Conservation (phyloP, 1,140 invertebrate species). For the Pseudomyrmex gracilis region DNA sequence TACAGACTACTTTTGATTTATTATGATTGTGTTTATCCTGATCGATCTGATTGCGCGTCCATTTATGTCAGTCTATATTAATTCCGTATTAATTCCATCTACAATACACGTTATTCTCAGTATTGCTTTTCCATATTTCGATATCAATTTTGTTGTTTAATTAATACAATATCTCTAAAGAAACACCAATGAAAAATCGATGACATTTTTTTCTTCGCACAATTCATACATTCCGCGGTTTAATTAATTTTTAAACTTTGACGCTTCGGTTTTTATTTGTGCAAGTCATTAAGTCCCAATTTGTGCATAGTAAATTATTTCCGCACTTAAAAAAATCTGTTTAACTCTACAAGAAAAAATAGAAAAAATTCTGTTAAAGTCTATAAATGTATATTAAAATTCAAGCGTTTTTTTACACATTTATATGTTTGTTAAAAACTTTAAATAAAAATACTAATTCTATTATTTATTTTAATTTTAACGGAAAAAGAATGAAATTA, state of each 20-base stretch:
- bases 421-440: not conserved
- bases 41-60: conserved; percentile 30
- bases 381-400: no score
- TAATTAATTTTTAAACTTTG: conserved; percentile 47
- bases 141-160: conserved; percentile 58
- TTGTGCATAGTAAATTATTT: conserved; percentile 5
- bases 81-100: conserved; percentile 57
- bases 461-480: not conserved
- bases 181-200: conserved; percentile 33
- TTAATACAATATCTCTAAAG: conserved; percentile 51
- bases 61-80: conserved; percentile 30
- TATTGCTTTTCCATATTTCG: conserved; percentile 43
- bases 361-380: no score
- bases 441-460: not conserved
- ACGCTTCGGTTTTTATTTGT: not conserved
- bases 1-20: conserved; percentile 50
- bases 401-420: no score
- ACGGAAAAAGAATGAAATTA: no score
- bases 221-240: not conserved
- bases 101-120: conserved; percentile 14
- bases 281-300: not conserved
- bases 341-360: not conserved
- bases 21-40: conserved; percentile 59
- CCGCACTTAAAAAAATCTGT: not conserved
- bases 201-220: conserved; percentile 6